A percentile compares a stretch with the other conserved stretches of the same genome.
phyloP scores from a whole-genome alignment of 1,140 invertebrate genomes.

The Apis dorsata region DNA sequence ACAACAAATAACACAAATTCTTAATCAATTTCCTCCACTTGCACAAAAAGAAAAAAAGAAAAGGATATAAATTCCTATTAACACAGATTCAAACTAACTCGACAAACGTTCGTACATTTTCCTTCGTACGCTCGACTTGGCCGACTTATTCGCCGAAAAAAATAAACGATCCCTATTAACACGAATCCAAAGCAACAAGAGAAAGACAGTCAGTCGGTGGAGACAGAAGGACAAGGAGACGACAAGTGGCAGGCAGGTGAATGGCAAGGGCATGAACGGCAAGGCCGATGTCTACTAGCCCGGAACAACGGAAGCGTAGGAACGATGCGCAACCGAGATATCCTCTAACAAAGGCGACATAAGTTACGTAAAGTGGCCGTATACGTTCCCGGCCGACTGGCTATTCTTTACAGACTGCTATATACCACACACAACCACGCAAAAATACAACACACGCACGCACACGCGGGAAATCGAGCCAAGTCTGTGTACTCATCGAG shows the following conservation, averaged over 20 bases:
- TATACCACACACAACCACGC: conserved; percentile 7
- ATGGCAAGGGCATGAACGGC: conserved; percentile 18
- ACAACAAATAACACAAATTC: too few species aligned
- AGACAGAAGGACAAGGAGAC: background rate
- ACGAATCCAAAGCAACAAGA: too few species aligned
- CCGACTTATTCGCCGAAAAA: too few species aligned
- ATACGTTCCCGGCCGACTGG: conserved; percentile 47
- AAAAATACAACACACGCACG: background rate
- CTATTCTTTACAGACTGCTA: conserved; percentile 63
- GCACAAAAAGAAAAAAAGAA: too few species aligned
- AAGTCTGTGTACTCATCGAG: too few species aligned
- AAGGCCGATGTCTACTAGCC: background rate
- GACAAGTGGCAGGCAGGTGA: background rate
- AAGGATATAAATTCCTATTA: too few species aligned
- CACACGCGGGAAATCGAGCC: too few species aligned
- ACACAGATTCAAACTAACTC: too few species aligned
- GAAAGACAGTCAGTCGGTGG: background rate
- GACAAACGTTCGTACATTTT: too few species aligned
- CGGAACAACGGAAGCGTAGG: conserved; percentile 12
- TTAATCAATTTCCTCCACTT: too few species aligned
- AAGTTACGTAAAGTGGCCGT: conserved; percentile 68
- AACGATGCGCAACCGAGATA: conserved; percentile 40
- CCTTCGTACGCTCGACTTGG: too few species aligned
- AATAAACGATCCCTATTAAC: too few species aligned
- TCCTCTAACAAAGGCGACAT: conserved; percentile 68